Evolutionary conservation across 2,113 vertebrate species (phyloP).

Genomic region (Hemichromis elongatus): DNA sequence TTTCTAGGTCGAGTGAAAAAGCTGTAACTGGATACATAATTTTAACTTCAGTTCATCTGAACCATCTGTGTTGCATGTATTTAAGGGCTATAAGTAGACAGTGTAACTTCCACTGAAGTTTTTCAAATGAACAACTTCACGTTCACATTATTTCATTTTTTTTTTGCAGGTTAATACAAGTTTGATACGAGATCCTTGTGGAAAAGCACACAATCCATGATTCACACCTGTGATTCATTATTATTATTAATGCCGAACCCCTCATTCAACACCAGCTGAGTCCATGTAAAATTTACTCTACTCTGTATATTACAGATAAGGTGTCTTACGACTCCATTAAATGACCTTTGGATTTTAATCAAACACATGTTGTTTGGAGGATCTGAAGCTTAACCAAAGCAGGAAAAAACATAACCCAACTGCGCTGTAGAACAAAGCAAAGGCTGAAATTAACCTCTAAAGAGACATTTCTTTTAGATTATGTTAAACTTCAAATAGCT

Average conservation of each 20-base stretch:
- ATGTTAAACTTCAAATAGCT: background rate
- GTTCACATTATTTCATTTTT: background rate
- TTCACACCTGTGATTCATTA: constrained; percentile 3
- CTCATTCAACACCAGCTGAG: background rate
- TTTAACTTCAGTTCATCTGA: background rate
- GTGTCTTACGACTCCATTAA: background rate
- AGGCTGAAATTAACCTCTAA: background rate
- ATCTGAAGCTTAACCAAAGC: background rate
- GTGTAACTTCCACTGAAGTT: background rate
- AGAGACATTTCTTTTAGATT: background rate
- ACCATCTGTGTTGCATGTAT: background rate
- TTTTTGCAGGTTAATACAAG: background rate
- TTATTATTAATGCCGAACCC: background rate
- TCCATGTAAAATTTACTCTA: background rate
- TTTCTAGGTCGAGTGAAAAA: background rate
- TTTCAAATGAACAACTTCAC: background rate
- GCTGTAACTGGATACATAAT: background rate
- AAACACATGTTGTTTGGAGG: background rate
- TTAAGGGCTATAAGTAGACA: background rate
- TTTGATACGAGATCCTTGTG: background rate
- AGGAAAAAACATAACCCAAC: background rate
- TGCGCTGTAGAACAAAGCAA: background rate
- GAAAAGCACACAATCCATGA: background rate
- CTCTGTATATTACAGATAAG: background rate
- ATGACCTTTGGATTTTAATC: background rate